Evolutionary conservation across 2,888 invertebrate species (phyloP), one percentile per base, ranked within the genome.

Genomic region (Cancer borealis): DNA sequence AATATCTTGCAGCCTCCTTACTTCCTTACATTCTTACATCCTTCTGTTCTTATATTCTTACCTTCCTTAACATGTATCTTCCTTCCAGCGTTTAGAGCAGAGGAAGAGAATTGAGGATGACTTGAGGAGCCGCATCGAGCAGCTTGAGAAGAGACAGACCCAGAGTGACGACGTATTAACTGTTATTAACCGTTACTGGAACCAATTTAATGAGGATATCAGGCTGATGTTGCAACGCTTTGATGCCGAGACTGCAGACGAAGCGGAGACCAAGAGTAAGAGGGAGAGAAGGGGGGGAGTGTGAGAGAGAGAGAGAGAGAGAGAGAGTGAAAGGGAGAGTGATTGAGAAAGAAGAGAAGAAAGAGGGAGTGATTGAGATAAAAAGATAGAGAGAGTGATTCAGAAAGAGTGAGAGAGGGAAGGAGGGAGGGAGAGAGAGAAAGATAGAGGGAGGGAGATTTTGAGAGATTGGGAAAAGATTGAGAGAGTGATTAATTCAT

Each of bases 141-240:
- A 99, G 96, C 96, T 99, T 95, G 99, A 99, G 96, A 99, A 99
- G 96, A 97, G 99, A 1, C 99, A 99, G 97, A 98, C 98, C 12
- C 99, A 99, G 96, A 99, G 99, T 96, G 99, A 99, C 97, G 99
- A 99, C 54, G 99, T 99, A 54, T 97, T 99, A 8, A 99, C 99
- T 97, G 99, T 99, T 93, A 99, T 99, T 12, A 99, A 99, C 97
- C 97, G 99, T 79, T 99, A 99, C 96, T 99, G 99, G 99, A 99
- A 99, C 97, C 98, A 99, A 96, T 97, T 99, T 49, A 99, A 99
- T 97, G 99, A 99, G 97, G 99, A 99, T 96, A 98, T 99, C 96
- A 97, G 99, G 96, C 98, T 99, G 21, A 97, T 99, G 94, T 97
- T 99, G 96, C 99, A 99, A 96, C 97, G 99, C 96, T 99, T 99